A percentile compares a stretch with the other conserved stretches of the same genome.
phyloP scores from a whole-genome alignment of 2,113 vertebrate species.

The Mastomys natalensis region DNA sequence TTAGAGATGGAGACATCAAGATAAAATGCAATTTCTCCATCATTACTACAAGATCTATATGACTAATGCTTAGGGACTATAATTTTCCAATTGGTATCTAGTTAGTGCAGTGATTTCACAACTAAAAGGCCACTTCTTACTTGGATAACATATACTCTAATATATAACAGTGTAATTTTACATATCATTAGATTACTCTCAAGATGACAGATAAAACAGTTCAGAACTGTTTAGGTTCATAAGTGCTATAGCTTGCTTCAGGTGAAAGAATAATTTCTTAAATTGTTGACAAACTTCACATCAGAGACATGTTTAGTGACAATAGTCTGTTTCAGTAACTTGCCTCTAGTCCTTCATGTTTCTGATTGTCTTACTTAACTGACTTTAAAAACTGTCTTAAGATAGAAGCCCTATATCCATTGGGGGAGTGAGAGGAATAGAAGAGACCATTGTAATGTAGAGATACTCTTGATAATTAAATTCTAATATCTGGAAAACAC shows the following conservation, averaged over 20 bases:
- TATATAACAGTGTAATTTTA: background rate
- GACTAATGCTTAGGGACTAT: background rate
- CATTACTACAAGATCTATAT: background rate
- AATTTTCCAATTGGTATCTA: background rate
- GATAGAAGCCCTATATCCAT: slow-evolving; percentile 1
- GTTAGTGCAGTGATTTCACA: slow-evolving; percentile 22
- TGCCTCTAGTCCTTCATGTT: background rate
- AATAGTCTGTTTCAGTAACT: background rate
- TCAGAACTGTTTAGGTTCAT: background rate
- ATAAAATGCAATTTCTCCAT: background rate
- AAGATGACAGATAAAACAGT: background rate
- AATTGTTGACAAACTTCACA: background rate
- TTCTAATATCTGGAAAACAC: background rate
- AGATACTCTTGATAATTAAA: background rate
- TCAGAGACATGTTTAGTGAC: background rate
- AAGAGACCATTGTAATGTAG: background rate
- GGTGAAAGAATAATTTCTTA: slow-evolving; percentile 48
- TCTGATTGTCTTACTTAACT: background rate
- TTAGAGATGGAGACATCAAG: background rate
- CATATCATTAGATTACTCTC: background rate
- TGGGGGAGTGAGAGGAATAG: background rate
- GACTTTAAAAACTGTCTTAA: background rate
- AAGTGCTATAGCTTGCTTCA: background rate
- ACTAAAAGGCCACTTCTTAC: background rate
- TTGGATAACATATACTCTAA: slow-evolving; percentile 42